phyloP scores from a whole-genome alignment of 1,140 invertebrate species.

The Aphis craccivora region DNA sequence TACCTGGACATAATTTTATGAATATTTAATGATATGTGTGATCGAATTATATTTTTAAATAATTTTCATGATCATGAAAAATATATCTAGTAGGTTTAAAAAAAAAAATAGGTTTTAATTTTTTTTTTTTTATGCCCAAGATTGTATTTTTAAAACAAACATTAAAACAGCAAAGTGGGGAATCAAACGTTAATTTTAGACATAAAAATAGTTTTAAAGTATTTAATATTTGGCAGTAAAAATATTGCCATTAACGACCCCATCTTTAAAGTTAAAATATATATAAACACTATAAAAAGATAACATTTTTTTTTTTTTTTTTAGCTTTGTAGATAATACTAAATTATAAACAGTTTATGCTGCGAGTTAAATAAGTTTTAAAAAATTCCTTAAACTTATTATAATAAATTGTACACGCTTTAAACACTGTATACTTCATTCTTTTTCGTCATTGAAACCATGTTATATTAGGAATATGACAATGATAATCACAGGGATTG shows the following conservation, averaged over 20 bases:
- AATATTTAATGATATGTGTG: not conserved
- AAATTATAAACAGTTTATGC: not conserved
- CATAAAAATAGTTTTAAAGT: not conserved
- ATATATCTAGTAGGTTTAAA: not conserved
- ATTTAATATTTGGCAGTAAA: not conserved
- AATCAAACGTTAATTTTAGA: slow-evolving; percentile 11
- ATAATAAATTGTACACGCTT: not conserved
- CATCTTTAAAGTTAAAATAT: not conserved
- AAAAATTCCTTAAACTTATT: not conserved
- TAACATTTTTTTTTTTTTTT: not conserved
- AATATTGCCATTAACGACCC: not conserved
- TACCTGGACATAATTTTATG: not conserved
- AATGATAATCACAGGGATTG: too few relatives aligned
- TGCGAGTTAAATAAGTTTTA: not conserved
- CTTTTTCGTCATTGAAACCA: too few relatives aligned
- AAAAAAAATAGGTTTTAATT: too few relatives aligned
- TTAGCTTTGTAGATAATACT: not conserved
- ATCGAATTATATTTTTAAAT: not conserved
- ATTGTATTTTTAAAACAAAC: not conserved
- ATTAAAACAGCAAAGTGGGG: not conserved
- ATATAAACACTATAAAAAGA: not conserved
- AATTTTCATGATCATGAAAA: not conserved
- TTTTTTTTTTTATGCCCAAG: not conserved
- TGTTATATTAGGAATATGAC: too few relatives aligned
- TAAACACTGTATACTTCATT: too few relatives aligned